Evolutionary conservation across 2,797 vertebrate genomes (phyloP).

Genomic region (Crenuchus spilurus): DNA sequence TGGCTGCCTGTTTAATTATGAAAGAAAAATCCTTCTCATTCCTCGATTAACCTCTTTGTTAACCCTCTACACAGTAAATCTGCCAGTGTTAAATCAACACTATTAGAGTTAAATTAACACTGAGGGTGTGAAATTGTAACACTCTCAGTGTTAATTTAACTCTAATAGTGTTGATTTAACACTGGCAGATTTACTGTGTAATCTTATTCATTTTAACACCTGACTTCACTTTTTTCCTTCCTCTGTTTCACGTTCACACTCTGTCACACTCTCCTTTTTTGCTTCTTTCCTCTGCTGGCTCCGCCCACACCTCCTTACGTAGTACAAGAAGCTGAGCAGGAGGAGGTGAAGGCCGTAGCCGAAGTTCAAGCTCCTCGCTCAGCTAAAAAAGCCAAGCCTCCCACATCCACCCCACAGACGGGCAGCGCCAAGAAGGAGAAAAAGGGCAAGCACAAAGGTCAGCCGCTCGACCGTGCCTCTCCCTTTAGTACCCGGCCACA

Average conservation of each 20-base stretch:
- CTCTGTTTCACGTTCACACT: constrained; percentile 33
- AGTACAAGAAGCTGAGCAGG: constrained; percentile 95
- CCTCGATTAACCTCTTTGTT: no score
- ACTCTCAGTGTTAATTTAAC: no score
- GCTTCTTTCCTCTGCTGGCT: not conserved
- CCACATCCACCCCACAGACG: constrained; percentile 85
- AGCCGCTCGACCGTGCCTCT: constrained; percentile 66
- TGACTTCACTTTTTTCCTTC: not conserved
- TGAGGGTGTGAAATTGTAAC: no score
- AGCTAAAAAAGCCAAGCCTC: constrained; percentile 88
- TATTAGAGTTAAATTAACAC: no score
- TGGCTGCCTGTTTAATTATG: no score
- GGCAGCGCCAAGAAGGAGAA: constrained; percentile 92
- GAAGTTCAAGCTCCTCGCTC: constrained; percentile 87
- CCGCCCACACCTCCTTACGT: constrained; percentile 52
- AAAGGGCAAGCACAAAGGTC: constrained; percentile 97
- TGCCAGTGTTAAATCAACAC: no score
- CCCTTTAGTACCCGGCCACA: not conserved
- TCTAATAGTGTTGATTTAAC: no score
- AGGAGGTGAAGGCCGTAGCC: constrained; percentile 84
- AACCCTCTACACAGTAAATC: no score
- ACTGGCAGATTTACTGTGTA: no score
- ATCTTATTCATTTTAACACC: constrained; percentile 31
- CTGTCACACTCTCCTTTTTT: constrained; percentile 30
- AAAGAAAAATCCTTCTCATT: no score